Conservation (phyloP, 53 echinoderm and acorn worm species). For the Actinopyga echinites region DNA sequence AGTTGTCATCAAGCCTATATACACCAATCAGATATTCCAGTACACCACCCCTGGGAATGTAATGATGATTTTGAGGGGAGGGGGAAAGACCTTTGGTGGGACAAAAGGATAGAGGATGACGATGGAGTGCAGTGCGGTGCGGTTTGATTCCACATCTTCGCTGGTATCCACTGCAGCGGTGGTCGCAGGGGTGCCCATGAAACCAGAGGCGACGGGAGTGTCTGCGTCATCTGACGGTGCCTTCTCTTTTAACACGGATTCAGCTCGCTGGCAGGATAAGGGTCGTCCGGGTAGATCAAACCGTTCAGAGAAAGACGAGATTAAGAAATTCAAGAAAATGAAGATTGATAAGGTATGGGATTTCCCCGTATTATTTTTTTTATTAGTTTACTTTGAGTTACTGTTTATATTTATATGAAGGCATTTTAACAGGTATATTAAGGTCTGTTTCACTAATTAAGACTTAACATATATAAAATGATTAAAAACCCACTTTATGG, state of each 20-base stretch:
- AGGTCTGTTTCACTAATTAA: too few relatives aligned
- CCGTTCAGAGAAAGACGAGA: conserved; percentile 72
- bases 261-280: conserved; percentile 55
- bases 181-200: conserved; percentile 33
- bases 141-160: conserved; percentile 19
- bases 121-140: conserved; percentile 23
- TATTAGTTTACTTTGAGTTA: too few relatives aligned
- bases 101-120: conserved; percentile 3
- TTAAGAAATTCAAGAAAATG: conserved; percentile 86
- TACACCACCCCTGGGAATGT: too few relatives aligned
- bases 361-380: too few relatives aligned
- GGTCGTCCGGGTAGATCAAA: conserved; percentile 21
- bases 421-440: too few relatives aligned
- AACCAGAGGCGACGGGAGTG: conserved; percentile 29
- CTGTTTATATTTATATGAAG: too few relatives aligned
- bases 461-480: too few relatives aligned
- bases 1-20: too few relatives aligned
- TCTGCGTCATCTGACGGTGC: not conserved
- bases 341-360: conserved; percentile 89
- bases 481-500: too few relatives aligned
- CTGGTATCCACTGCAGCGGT: conserved; percentile 45
- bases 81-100: not conserved
- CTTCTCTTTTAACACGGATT: not conserved
- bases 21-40: too few relatives aligned
- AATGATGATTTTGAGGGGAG: not conserved